phyloP scores from a whole-genome alignment of 2,888 invertebrate genomes.

The Charanyca ferruginea region DNA sequence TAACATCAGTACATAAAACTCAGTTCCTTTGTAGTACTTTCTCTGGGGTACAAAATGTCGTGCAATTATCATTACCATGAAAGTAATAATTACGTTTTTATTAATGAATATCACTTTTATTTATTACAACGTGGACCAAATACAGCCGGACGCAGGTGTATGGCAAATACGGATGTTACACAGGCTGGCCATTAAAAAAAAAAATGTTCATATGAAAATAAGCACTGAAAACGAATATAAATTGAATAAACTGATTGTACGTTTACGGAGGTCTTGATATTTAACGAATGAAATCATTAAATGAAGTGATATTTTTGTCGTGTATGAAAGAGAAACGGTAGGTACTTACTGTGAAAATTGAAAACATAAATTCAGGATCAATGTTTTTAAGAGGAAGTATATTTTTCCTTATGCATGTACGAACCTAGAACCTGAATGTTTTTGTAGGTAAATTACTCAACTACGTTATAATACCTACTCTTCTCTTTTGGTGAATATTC shows the following conservation, averaged over 20 bases:
- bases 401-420: too few species aligned
- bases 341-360: constrained; percentile 8
- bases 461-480: too few species aligned
- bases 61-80: constrained; percentile 69
- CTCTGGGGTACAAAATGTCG: constrained; percentile 48
- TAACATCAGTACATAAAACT: constrained; percentile 38
- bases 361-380: not conserved
- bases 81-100: constrained; percentile 71
- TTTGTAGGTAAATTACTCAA: too few species aligned
- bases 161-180: constrained; percentile 78
- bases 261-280: constrained; percentile 25
- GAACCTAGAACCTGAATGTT: too few species aligned
- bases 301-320: constrained; percentile 9
- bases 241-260: constrained; percentile 56
- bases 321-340: not conserved
- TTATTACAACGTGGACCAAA: constrained; percentile 80
- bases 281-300: constrained; percentile 26
- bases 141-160: constrained; percentile 88
- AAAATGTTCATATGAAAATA: constrained; percentile 72
- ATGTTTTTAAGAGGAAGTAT: too few species aligned
- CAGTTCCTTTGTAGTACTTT: constrained; percentile 60
- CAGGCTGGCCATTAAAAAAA: constrained; percentile 77
- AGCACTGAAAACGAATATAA: constrained; percentile 74
- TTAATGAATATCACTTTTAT: constrained; percentile 76
- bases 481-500: not conserved